Base-by-base conservation (phyloP, 2,888 invertebrate species). In the Copidosoma aretas region DNA sequence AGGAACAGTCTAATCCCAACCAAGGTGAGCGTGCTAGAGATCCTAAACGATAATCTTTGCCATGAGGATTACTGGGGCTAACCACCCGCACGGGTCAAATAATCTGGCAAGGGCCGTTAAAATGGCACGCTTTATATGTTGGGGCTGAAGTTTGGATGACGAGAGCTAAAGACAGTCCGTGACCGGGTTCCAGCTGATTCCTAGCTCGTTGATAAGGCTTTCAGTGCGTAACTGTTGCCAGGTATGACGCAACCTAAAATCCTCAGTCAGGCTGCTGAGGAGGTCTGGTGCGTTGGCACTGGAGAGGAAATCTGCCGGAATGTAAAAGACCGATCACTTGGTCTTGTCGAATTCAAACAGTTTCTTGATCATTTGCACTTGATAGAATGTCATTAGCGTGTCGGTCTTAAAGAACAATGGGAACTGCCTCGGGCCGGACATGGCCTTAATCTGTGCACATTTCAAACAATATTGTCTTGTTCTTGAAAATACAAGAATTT, bases 61-160 rank as follows among this genome's bases (percentile, higher is more conserved):
- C 1, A 53, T 17, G 17, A 53, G 8, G 0, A 53, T 39, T 10
- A 14, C 49, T 5, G 54, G 56, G 0, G 66, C 60, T 0, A 60
- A 15, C 66, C 66, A 61, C 4, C 67, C 58, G 8, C 57, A 58
- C 1, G 67, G 67, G 24, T 67, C 62, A 25, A 67, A 61, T n/a
- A 67, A 8, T 1, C 22, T 1, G 10, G 62, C 51, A 1, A 62
- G 43, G 2, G 43, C 62, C 3, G 59, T 12, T 22, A 65, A n/a
- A 15, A 57, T 49, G 1, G 1, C 49, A 0, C 60, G 52, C 25
- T 65, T 65, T 1, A 3, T 2, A 2, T 19, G 19, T 4, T 12
- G 21, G 5, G 15, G 46, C 5, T 54, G 10, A n/a, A n/a, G n/a
- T 1, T 4, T 14, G 12, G 63, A 46, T n/a, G 46, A 1, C 8